phyloP scores from a whole-genome alignment of 1,140 invertebrate species.

The Nephila pilipes region DNA sequence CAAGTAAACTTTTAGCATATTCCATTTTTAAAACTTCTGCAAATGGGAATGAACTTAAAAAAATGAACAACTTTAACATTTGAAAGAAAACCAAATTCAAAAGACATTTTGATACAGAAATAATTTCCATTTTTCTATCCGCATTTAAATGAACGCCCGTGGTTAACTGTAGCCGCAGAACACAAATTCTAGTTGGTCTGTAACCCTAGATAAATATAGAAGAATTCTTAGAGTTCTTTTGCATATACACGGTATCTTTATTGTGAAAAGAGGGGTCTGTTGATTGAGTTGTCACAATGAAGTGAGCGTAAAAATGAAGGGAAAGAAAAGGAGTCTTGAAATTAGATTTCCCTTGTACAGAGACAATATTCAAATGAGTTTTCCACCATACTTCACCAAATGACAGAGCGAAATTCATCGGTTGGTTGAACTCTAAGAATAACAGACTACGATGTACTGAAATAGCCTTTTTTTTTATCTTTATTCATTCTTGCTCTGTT shows the following conservation, averaged over 20 bases:
- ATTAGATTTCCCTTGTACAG: constrained; percentile 57
- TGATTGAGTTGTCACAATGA: constrained; percentile 35
- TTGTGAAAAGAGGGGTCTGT: neutral
- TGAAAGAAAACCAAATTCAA: neutral
- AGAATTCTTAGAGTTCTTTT: constrained; percentile 2
- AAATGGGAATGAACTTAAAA: neutral
- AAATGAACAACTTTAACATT: neutral
- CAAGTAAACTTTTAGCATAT: neutral
- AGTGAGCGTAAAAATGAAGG: neutral
- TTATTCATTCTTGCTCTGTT: neutral
- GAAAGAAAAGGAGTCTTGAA: neutral
- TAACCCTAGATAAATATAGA: neutral
- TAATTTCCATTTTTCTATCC: constrained; percentile 41
- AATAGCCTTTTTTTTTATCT: neutral
- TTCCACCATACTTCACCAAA: constrained; percentile 16
- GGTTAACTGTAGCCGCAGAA: neutral
- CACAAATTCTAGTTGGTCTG: neutral
- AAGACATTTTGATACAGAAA: constrained; percentile 1
- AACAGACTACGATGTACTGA: constrained; percentile 53
- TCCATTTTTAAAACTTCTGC: neutral
- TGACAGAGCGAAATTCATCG: constrained; percentile 46
- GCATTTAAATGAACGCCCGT: neutral
- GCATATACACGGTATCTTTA: constrained; percentile 21
- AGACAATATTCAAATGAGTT: constrained; percentile 63
- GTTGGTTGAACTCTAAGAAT: constrained; percentile 36